Evolutionary conservation across 2,888 invertebrate genomes (phyloP), one percentile per base, ranked within the genome.

Genomic region (Epirrhoe tristata): DNA sequence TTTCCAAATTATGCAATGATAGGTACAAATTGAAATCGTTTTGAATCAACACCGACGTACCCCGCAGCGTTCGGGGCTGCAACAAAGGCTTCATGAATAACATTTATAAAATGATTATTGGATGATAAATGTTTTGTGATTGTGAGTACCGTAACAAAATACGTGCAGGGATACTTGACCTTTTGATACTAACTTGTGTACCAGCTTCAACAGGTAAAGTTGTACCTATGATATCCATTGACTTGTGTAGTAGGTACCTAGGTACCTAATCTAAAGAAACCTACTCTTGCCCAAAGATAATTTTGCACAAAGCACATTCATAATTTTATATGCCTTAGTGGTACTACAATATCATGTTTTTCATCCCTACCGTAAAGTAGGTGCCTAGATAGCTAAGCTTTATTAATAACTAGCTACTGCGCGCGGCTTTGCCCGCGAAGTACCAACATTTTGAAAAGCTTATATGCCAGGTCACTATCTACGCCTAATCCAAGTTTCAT

Each of bases 1-100:
- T 89, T 83, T 81, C 84, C 79, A 85, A 87, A 89, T 90, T 89
- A 90, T 89, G 90, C 90, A 91, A 90, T 79, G 75, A 74, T 80
- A 85, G 14, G 34, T 56, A 54, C 86, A 86, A 88, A 90, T 90
- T 90, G 87, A 89, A 90, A 85, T 87, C 80, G 83, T 82, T 87
- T 86, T 80, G 81, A 79, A 82, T 81, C 81, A 78, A 85, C 81
- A 82, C 72, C 74, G 85, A 82, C 86, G 62, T 58, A 62, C 84
- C 90, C 91, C 72, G 87, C 81, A 67, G 90, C 34, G 87, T 68
- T 74, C 75, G 76, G 76, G 77, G 78, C 72, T 76, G 76, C 75
- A 78, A 82, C 83, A 81, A 82, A 83, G 80, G 72, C 46, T 67
- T 50, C 36, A 61, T 61, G 60, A 60, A 63, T 56, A 46, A 57